Evolutionary conservation across 2,888 invertebrate genomes (phyloP).

Genomic region (Chrysopilus asiliformis): DNA sequence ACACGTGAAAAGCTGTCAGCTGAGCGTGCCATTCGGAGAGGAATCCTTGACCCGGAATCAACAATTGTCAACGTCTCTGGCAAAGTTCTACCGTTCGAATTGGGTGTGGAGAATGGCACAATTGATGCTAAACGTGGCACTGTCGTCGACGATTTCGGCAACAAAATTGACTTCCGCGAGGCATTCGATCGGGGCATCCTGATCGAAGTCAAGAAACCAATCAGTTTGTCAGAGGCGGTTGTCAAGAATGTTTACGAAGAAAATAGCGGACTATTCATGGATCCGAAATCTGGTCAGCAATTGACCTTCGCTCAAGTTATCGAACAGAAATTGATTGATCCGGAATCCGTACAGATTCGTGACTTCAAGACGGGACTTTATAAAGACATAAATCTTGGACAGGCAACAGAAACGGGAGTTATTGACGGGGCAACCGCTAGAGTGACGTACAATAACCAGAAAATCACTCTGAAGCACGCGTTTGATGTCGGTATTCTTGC

Average conservation of each 20-base stretch:
- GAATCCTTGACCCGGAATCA: slow-evolving; percentile 70
- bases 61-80: slow-evolving; percentile 76
- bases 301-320: slow-evolving; percentile 74
- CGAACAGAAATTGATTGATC: slow-evolving; percentile 65
- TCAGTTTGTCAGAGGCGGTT: slow-evolving; percentile 69
- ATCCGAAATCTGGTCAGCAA: slow-evolving; percentile 64
- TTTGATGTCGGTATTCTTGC: slow-evolving; percentile 66
- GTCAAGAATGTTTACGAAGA: slow-evolving; percentile 69
- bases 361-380: slow-evolving; percentile 63
- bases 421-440: slow-evolving; percentile 58
- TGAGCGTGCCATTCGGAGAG: slow-evolving; percentile 70
- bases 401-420: slow-evolving; percentile 62
- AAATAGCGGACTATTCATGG: slow-evolving; percentile 65
- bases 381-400: slow-evolving; percentile 62
- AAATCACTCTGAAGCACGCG: slow-evolving; percentile 60
- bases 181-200: slow-evolving; percentile 73
- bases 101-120: slow-evolving; percentile 64
- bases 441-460: slow-evolving; percentile 47
- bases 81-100: slow-evolving; percentile 67
- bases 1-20: slow-evolving; percentile 68
- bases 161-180: slow-evolving; percentile 63
- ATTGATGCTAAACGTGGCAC: slow-evolving; percentile 64
- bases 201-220: slow-evolving; percentile 66
- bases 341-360: slow-evolving; percentile 68
- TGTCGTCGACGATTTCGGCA: slow-evolving; percentile 45